Evolutionary conservation across 2,113 vertebrate genomes (phyloP).

Genomic region (Clarias macrocephalus): DNA sequence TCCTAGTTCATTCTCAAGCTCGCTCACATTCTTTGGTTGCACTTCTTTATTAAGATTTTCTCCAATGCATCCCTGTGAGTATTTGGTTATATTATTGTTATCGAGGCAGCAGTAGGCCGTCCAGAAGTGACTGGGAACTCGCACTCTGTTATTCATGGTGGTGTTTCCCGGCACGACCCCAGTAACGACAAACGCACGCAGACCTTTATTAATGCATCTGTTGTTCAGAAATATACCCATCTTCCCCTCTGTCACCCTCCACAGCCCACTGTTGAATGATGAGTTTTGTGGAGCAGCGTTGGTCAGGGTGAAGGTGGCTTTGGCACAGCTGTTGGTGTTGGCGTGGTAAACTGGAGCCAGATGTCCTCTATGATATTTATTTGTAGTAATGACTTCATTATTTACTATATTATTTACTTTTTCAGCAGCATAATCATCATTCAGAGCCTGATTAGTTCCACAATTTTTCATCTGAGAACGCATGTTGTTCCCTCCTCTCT

Average conservation of each 20-base stretch:
- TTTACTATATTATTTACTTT: too few relatives aligned
- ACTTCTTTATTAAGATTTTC: fast-evolving
- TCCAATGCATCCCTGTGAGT: neutral
- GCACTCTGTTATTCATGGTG: neutral
- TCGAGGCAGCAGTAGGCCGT: slow-evolving; percentile 26
- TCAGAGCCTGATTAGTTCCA: neutral
- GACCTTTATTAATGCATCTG: neutral
- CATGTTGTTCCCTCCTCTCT: too few relatives aligned
- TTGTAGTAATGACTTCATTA: fast-evolving
- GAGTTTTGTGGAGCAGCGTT: slow-evolving; percentile 19
- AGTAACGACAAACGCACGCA: neutral
- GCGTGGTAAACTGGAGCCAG: slow-evolving; percentile 11
- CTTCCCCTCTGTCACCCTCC: too few relatives aligned
- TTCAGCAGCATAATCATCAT: neutral
- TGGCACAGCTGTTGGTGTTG: neutral
- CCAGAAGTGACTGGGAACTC: slow-evolving; percentile 16
- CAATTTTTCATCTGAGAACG: fast-evolving
- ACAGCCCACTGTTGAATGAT: too few relatives aligned
- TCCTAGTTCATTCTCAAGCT: neutral
- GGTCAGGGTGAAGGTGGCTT: slow-evolving; percentile 36
- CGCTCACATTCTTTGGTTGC: fast-evolving
- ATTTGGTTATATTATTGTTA: neutral
- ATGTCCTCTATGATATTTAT: neutral
- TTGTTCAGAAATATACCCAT: fast-evolving
- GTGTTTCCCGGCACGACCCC: neutral